Evolutionary conservation across 2,888 invertebrate genomes (phyloP).

Genomic region (Melanargia galathea): DNA sequence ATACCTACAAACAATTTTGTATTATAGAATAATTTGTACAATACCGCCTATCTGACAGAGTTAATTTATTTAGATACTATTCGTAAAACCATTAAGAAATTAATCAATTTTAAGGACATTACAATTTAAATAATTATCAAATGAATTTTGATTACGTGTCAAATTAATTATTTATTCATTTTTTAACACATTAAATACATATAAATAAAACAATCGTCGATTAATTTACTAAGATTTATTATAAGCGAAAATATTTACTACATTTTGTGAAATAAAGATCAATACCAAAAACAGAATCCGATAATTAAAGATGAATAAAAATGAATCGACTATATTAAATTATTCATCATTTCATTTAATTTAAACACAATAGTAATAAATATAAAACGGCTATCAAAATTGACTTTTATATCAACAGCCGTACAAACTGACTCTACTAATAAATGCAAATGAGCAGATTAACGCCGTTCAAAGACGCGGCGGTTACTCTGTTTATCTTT

Average conservation of each 20-base stretch:
- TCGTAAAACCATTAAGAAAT: background rate
- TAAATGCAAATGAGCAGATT: conserved; percentile 38
- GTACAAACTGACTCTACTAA: conserved; percentile 29
- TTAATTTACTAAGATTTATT: background rate
- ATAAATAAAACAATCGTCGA: background rate
- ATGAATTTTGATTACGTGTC: no score
- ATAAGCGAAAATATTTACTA: background rate
- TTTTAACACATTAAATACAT: no score
- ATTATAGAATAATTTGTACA: no score
- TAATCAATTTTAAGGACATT: no score
- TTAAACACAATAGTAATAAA: conserved; percentile 33
- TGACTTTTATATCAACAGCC: conserved; percentile 28
- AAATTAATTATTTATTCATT: no score
- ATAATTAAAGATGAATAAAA: conserved; percentile 2
- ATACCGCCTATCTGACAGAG: no score
- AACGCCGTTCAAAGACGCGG: conserved; percentile 31
- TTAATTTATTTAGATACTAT: no score
- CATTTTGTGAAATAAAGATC: background rate
- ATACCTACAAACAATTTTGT: no score
- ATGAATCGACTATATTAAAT: conserved; percentile 11
- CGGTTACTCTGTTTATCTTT: conserved; percentile 36
- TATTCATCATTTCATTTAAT: conserved; percentile 18
- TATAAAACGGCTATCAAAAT: conserved; percentile 28
- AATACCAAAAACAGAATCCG: conserved; percentile 3
- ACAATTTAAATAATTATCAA: no score